Evolutionary conservation across 1,140 invertebrate species (phyloP).

Genomic region (Sarcophaga peregrina): DNA sequence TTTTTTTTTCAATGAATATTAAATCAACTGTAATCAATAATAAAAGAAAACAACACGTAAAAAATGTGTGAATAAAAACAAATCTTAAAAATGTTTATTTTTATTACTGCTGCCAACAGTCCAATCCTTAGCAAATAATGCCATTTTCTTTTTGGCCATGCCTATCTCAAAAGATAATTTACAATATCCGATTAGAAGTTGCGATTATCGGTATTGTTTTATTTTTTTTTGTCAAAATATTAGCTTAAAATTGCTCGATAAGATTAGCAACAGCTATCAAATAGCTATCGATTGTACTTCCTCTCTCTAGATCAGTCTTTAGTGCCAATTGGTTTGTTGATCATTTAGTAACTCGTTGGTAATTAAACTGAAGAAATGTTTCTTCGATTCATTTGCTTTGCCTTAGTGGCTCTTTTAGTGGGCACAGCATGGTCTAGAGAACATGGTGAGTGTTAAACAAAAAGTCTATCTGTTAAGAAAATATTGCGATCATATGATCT

Average conservation of each 20-base stretch:
- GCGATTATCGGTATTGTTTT: neutral
- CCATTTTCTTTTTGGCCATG: neutral
- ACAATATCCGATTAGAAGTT: neutral
- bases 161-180: neutral
- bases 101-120: too few species aligned
- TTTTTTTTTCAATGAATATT: too few species aligned
- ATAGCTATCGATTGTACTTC: neutral
- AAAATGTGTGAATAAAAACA: neutral
- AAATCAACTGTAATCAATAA: too few species aligned
- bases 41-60: neutral
- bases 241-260: neutral
- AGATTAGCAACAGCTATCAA: neutral
- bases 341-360: neutral
- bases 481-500: too few species aligned
- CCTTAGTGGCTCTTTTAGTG: neutral
- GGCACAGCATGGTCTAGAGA: neutral
- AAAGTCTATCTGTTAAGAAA: too few species aligned
- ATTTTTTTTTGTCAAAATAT: neutral
- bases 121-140: too few species aligned
- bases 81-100: too few species aligned
- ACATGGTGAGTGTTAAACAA: neutral
- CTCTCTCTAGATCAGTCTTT: neutral
- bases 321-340: constrained; percentile 3
- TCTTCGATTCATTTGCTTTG: neutral
- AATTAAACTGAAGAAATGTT: constrained; percentile 9